phyloP scores from a whole-genome alignment of 2,797 vertebrate species.

The Mycteria americana region DNA sequence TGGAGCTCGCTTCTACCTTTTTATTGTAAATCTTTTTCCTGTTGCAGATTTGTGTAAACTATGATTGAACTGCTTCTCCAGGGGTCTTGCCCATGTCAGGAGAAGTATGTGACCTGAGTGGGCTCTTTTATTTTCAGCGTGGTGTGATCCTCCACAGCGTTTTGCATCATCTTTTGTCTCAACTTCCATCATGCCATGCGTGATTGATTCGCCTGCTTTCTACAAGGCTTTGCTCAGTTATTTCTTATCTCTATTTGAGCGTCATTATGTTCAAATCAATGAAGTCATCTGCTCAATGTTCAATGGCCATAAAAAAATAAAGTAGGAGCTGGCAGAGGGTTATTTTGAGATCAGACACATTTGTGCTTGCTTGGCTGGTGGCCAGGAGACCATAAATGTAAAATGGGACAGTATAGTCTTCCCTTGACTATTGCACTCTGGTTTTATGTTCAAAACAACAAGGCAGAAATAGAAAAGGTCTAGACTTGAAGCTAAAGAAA shows the following conservation, averaged over 20 bases:
- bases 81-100: background rate
- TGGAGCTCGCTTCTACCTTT: background rate
- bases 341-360: background rate
- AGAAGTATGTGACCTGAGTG: background rate
- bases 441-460: background rate
- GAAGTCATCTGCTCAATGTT: background rate
- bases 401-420: background rate
- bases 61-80: background rate
- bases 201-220: background rate
- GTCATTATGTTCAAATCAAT: background rate
- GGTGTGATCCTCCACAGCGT: background rate
- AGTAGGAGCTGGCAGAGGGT: background rate
- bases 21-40: background rate
- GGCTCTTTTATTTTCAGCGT: background rate
- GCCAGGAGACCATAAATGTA: background rate
- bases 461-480: constrained; percentile 8
- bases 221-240: background rate
- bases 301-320: background rate
- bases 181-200: background rate
- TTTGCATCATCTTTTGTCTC: background rate
- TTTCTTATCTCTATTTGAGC: background rate
- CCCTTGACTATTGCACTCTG: background rate
- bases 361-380: background rate
- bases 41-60: background rate
- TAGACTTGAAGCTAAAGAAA: background rate